A percentile compares a stretch with the other conserved stretches of the same genome.
Evolutionary conservation across 2,888 invertebrate species (phyloP).

Genomic region (Empis stercorea): DNA sequence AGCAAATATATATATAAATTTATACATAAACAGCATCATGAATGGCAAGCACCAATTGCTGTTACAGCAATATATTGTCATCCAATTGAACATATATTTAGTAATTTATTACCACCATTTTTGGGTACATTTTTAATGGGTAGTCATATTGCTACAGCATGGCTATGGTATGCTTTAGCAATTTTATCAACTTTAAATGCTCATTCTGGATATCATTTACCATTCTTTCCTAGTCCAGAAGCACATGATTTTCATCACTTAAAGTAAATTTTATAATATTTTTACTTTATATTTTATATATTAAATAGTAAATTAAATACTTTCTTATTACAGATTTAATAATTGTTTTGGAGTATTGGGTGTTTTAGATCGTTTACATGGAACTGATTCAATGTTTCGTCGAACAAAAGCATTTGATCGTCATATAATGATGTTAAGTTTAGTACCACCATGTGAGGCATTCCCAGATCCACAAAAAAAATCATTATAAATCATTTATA

Average conservation of each 20-base stretch:
- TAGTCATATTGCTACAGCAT: slow-evolving; percentile 61
- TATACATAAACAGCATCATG: slow-evolving; percentile 77
- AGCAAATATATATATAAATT: slow-evolving; percentile 60
- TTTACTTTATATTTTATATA: neutral
- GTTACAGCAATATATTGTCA: slow-evolving; percentile 70
- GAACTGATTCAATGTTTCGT: slow-evolving; percentile 65
- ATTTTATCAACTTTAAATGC: slow-evolving; percentile 65
- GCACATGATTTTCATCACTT: slow-evolving; percentile 81
- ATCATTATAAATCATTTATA: neutral
- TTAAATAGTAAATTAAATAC: no score
- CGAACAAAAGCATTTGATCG: slow-evolving; percentile 55
- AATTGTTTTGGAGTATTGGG: slow-evolving; percentile 75
- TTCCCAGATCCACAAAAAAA: slow-evolving; percentile 41
- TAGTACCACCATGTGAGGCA: slow-evolving; percentile 51
- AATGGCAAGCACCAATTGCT: slow-evolving; percentile 81
- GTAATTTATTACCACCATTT: slow-evolving; percentile 63
- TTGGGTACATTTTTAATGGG: slow-evolving; percentile 61
- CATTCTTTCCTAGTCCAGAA: slow-evolving; percentile 73
- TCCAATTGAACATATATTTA: slow-evolving; percentile 62
- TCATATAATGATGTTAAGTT: slow-evolving; percentile 57
- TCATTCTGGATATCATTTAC: slow-evolving; percentile 76
- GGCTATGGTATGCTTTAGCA: slow-evolving; percentile 70
- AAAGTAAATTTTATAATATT: slow-evolving; percentile 41
- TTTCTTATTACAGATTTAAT: slow-evolving; percentile 59
- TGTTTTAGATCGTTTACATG: slow-evolving; percentile 67